These are phyloP conservation scores for Tretioscincus oriximinensis DNA, from an alignment of 2,113 vertebrate species.

Conservation along the genomic window DNA sequence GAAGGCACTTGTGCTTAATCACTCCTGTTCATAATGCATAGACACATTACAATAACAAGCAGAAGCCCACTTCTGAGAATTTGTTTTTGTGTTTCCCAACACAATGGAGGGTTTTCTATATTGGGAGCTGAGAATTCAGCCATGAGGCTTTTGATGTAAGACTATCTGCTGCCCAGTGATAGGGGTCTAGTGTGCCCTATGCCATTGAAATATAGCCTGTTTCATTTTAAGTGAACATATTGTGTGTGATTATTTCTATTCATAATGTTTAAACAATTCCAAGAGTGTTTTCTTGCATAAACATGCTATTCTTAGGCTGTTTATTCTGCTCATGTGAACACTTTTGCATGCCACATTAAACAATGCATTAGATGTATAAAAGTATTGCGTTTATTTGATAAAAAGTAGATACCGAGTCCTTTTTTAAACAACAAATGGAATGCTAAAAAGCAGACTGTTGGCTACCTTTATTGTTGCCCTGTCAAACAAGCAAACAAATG, in stretches of 20 bases:
- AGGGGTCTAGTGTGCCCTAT: no score
- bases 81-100: no score
- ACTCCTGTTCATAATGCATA: no score
- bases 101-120: no score
- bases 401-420: background rate
- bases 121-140: no score
- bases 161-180: no score
- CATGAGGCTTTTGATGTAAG: no score
- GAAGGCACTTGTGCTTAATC: no score
- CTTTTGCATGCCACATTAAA: background rate
- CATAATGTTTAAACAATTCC: background rate
- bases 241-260: background rate
- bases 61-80: no score
- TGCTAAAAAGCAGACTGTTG: background rate
- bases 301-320: background rate
- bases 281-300: background rate
- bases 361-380: background rate
- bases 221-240: background rate
- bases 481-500: background rate
- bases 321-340: conserved; percentile 20
- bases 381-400: background rate
- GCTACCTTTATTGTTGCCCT: background rate
- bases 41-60: no score
- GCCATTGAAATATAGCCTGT: no score
- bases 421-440: no score